Conservation (phyloP, 2,888 invertebrate genomes). For the Apoderus coryli region DNA sequence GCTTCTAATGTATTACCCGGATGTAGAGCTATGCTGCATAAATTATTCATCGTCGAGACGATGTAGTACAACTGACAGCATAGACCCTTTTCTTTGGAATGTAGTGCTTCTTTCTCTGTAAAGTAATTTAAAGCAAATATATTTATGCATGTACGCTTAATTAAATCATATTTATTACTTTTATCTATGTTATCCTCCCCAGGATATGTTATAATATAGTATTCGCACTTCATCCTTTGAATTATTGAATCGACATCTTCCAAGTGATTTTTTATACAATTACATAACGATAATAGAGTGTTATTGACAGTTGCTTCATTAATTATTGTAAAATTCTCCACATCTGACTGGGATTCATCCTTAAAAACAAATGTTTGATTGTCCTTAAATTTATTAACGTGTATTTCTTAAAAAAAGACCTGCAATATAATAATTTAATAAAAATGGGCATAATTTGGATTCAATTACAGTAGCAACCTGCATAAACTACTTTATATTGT, state of each 20-base stretch:
- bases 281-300: slow-evolving; percentile 30
- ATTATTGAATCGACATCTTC: slow-evolving; percentile 33
- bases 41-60: slow-evolving; percentile 35
- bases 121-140: slow-evolving; percentile 9
- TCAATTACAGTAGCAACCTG: no score
- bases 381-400: no score
- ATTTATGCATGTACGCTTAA: slow-evolving; percentile 1
- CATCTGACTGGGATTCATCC: slow-evolving; percentile 22
- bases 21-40: slow-evolving; percentile 37
- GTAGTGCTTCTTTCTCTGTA: slow-evolving; percentile 34
- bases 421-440: no score
- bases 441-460: no score
- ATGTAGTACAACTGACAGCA: slow-evolving; percentile 43
- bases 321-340: slow-evolving; percentile 28
- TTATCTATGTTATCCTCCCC: slow-evolving; percentile 24
- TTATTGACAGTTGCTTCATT: slow-evolving; percentile 28
- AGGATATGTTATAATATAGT: slow-evolving; percentile 24
- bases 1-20: slow-evolving; percentile 40
- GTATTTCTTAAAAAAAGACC: no score
- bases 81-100: slow-evolving; percentile 39
- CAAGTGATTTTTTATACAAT: slow-evolving; percentile 28
- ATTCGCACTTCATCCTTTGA: slow-evolving; percentile 30
- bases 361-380: slow-evolving; percentile 18
- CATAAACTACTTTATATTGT: no score
- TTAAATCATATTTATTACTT: slow-evolving; percentile 20